Evolutionary conservation across 2,113 vertebrate species (phyloP), one percentile per base, ranked within the genome.

Genomic region (Stegastes partitus): DNA sequence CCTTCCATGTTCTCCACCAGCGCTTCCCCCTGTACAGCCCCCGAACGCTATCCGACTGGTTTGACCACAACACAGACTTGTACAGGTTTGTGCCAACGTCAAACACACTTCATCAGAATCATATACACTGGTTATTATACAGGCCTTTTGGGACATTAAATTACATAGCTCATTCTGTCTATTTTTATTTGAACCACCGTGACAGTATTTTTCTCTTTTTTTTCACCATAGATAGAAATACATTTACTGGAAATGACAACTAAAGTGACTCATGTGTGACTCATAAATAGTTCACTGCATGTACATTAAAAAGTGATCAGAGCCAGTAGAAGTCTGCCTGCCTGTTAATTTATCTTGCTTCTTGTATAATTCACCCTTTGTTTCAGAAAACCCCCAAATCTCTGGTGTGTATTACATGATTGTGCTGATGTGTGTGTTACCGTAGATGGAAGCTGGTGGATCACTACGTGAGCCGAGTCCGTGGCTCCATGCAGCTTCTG

Each of bases 361-460:
- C 4, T 49, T 19, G n/a, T 49, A 8, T 49, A n/a, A 49, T 22
- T 2, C 7, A 23, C 26, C 8, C 22, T 23, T 3, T n/a, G n/a
- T n/a, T n/a, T n/a, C n/a, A n/a, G n/a, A n/a, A n/a, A n/a, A n/a
- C n/a, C n/a, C n/a, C n/a, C n/a, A 9, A 34, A 34, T 34, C 7
- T 34, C 31, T 34, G 31, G 31, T 34, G 1, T 34, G 31, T 7
- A 9, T 34, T 34, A 34, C 31, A 54, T 54, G 22, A 42, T 42
- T 42, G 14, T 42, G 47, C 9, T 8, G 18, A 21, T 23, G 12
- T 45, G 22, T 42, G 55, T 25, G 22, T 79, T 86, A 1, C 54
- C 50, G 47, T 11, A 99, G 98, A 74, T 99, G 98, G 98, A 99
- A 97, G 90, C 92, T 97, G 96, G 96, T 98, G 81, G 98, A 99